A percentile compares a stretch with the other conserved stretches of the same genome.
These are phyloP conservation scores for Alentia gelatinosa DNA, from an alignment of 2,888 invertebrate genomes.

Conservation along the genomic window DNA sequence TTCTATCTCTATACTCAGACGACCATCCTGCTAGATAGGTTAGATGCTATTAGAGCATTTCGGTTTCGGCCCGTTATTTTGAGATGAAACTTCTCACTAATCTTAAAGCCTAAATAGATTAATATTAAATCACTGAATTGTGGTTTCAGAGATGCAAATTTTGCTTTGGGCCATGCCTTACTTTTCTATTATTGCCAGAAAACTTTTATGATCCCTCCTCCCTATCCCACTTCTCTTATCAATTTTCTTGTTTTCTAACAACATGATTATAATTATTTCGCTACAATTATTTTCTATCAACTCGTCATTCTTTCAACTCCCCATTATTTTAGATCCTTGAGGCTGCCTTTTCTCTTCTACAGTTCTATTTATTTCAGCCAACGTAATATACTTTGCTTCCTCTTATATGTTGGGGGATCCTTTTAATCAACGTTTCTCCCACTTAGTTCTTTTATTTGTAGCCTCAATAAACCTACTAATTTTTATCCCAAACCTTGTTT, in stretches of 20 bases:
- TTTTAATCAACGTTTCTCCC: constrained; percentile 85
- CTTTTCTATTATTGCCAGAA: not conserved
- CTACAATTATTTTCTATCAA: constrained; percentile 53
- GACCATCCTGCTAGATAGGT: constrained; percentile 61
- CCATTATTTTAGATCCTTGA: constrained; percentile 59
- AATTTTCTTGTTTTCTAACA: constrained; percentile 6
- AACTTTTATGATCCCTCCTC: constrained; percentile 31
- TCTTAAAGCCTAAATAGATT: constrained; percentile 55
- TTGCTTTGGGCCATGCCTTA: not conserved
- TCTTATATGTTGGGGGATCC: constrained; percentile 85
- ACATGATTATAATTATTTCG: constrained; percentile 42
- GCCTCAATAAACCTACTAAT: constrained; percentile 86
- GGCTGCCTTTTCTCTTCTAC: constrained; percentile 61
- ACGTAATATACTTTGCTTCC: constrained; percentile 85
- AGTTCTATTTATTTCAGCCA: constrained; percentile 84
- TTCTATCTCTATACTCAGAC: constrained; percentile 65
- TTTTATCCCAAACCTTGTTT: constrained; percentile 86
- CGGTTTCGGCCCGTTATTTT: constrained; percentile 62
- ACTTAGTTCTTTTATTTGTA: constrained; percentile 86
- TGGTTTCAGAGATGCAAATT: constrained; percentile 59
- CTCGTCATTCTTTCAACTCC: constrained; percentile 38
- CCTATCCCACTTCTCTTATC: constrained; percentile 23
- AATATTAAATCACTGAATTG: constrained; percentile 60
- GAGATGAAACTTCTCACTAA: not conserved
- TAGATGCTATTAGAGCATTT: constrained; percentile 38